phyloP scores from a whole-genome alignment of 2,888 invertebrate genomes.

The Aphodius granarius region DNA sequence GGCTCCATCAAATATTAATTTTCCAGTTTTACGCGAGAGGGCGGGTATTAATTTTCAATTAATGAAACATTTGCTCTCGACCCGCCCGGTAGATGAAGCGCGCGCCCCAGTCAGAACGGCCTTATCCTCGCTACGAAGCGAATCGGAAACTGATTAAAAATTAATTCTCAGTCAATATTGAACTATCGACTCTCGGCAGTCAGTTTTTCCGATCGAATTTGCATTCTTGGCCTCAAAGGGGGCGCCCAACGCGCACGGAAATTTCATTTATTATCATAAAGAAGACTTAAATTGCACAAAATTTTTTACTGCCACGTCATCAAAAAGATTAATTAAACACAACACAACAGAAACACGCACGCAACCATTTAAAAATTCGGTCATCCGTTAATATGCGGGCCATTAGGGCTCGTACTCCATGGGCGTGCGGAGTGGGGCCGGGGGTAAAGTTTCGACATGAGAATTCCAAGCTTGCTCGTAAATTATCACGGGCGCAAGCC shows the following conservation, averaged over 20 bases:
- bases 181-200: neutral
- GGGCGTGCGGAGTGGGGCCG: neutral
- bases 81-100: neutral
- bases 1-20: neutral
- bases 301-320: too few relatives aligned
- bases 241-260: neutral
- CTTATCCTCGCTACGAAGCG: neutral
- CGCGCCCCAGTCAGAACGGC: neutral
- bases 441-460: neutral
- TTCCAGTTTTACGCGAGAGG: neutral
- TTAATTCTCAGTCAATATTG: neutral
- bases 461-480: neutral
- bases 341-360: neutral
- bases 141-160: neutral
- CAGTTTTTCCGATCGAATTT: neutral
- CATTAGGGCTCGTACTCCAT: neutral
- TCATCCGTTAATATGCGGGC: conserved; percentile 7
- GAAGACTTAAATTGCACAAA: too few relatives aligned
- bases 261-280: neutral
- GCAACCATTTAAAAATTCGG: conserved; percentile 4
- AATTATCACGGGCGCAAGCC: neutral
- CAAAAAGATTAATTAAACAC: neutral
- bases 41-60: neutral
- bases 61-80: neutral
- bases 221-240: neutral